Conservation (phyloP, 2,113 vertebrate genomes). For the Crotalus viridis region DNA sequence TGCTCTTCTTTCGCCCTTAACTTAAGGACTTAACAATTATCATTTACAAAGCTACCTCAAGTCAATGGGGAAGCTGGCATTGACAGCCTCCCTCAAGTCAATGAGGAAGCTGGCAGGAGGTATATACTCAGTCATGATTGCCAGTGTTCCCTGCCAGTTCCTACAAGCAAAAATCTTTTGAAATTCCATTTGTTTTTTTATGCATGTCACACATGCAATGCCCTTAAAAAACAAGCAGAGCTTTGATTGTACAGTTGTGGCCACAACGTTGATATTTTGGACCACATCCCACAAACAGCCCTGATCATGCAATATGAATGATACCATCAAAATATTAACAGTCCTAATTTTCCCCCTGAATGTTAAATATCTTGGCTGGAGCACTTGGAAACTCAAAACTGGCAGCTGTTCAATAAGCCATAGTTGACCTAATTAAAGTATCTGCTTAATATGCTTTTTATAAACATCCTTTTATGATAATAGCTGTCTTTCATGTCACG, state of each 20-base stretch:
- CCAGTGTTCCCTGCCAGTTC: neutral
- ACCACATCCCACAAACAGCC: neutral
- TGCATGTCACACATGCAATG: neutral
- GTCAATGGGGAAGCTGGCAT: neutral
- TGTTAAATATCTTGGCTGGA: neutral
- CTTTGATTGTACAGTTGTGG: neutral
- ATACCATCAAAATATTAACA: neutral
- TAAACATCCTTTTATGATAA: neutral
- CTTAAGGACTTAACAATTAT: neutral
- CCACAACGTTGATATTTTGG: neutral
- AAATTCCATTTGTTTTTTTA: neutral
- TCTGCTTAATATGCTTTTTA: neutral
- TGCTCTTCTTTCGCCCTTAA: too few relatives aligned
- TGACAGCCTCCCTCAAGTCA: neutral
- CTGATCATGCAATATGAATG: neutral
- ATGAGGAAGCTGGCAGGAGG: neutral
- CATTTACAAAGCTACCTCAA: neutral
- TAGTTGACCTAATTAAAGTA: neutral
- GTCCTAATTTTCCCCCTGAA: neutral
- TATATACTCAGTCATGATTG: neutral
- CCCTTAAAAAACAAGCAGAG: neutral
- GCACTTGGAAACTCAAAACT: neutral
- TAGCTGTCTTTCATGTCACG: conserved; percentile 11
- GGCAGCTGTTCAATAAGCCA: neutral
- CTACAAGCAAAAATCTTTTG: neutral